Evolutionary conservation across 2,113 vertebrate species (phyloP), one percentile per base, ranked within the genome.

Genomic region (Choloepus hoffmanni): DNA sequence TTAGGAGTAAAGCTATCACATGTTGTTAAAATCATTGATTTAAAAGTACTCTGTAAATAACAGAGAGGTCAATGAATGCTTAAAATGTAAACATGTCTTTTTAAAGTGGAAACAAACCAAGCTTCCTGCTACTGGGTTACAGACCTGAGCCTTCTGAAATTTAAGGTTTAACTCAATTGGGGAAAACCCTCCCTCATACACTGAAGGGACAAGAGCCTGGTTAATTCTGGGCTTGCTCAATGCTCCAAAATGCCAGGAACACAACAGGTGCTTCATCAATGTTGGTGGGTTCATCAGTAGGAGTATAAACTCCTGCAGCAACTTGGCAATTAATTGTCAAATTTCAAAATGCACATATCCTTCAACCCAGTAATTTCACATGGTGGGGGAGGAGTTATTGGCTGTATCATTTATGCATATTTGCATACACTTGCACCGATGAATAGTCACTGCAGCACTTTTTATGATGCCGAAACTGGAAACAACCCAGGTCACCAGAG

Each of bases 231-330:
- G 74, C 21, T 50, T 87, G 40, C 79, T 92, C 88, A 16, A 73
- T 23, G 18, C 50, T 85, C 28, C 76, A 26, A 33, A n/a, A 15
- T 6, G 16, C 53, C 72, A 73, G 8, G 55, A 90, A 76, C 13
- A 92, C 72, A 92, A 36, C 14, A 92, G 60, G 85, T 63, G 24
- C 65, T 92, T 81, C 76, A 68, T 78, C 85, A 84, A 40, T 30
- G 36, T 55, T 70, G 40, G n/a, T 28, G 50, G 73, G 55, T 10
- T 60, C 60, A 40, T 53, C 3, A 33, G 23, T 18, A 4, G 55
- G 55, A 86, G 21, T 4, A 6, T 9, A 43, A 76, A 81, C 19
- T 40, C 26, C 33, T 40, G 36, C n/a, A 36, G 14, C 48, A 72
- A 65, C 74, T 24, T 67, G n/a, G 33, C 26, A 58, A 65, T 84